Base-by-base conservation (phyloP, 2,113 vertebrate genomes). In the Erythrocercus mccallii region DNA sequence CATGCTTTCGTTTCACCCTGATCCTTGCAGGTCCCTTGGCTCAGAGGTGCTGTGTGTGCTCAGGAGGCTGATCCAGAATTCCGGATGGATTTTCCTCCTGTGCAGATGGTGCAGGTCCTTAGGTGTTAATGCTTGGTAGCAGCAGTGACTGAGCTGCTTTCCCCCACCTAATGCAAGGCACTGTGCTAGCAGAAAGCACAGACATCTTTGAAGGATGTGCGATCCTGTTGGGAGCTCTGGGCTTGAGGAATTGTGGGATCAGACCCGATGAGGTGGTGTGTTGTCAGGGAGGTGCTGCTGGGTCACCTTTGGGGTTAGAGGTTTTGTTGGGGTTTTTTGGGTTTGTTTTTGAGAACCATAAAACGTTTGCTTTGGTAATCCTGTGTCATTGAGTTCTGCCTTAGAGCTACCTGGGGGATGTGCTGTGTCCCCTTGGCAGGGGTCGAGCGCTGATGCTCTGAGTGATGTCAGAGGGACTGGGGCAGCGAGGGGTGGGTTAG, bases 21-120 rank as follows among this genome's bases (percentile, higher is more conserved):
- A 90, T 70, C 70, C 87, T 60, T 22, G 57, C 6, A 25, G 87
- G 78, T 76, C 61, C 57, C 81, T 71, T 31, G 87, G 57, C 90
- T 93, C 78, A 9, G 45, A 64, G 81, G 66, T 45, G 6, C 47
- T 5, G 61, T 15, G 51, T 45, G 92, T 3, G 86, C 90, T 88
- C 71, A 22, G 71, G 77, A 94, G 74, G 79, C 76, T 93, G 76
- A 95, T 77, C 88, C 80, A 73, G 79, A 78, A 31, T 37, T 61
- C 79, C 50, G 74, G 69, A 71, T 81, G 80, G 74, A 1, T 79
- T 87, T 77, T 77, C 58, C 54, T 65, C 37, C 92, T 19, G 30
- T 40, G 80, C 88, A 69, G 90, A 77, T 45, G 47, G 88, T 94
- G 88, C 28, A 69, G 92, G 88, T 96, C 90, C 79, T 77, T 77